Conservation (phyloP, 2,797 vertebrate species). For the Tarsius wallacei region DNA sequence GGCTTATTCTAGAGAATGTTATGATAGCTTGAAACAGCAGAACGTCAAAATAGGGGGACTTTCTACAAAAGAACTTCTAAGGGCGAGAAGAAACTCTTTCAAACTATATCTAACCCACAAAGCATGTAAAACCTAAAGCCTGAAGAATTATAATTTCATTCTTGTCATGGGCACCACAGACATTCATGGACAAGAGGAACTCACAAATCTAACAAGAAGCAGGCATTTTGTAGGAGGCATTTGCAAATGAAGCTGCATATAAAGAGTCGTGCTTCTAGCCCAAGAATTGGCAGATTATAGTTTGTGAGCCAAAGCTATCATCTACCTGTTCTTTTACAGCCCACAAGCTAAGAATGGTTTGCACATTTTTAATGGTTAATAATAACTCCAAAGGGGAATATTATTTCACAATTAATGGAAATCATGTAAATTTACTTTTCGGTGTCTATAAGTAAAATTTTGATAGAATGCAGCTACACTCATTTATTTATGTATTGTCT, state of each 20-base stretch:
- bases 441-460: not conserved
- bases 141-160: not conserved
- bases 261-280: not conserved
- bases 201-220: not conserved
- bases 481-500: not conserved
- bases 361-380: not conserved
- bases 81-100: not conserved
- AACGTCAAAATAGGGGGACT: not conserved
- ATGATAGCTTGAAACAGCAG: not conserved
- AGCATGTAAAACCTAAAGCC: not conserved
- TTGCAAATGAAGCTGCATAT: slow-evolving; percentile 14
- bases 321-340: not conserved
- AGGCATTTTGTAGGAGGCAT: not conserved
- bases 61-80: not conserved
- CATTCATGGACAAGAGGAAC: not conserved
- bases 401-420: not conserved
- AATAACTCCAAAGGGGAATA: slow-evolving; percentile 18
- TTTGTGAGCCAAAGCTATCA: not conserved
- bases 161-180: not conserved
- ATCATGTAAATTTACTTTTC: not conserved
- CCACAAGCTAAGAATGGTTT: not conserved
- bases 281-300: not conserved
- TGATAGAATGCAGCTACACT: not conserved
- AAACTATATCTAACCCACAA: not conserved
- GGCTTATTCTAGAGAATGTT: not conserved